Evolutionary conservation across 2,113 vertebrate genomes (phyloP), one percentile per base, ranked within the genome.

Genomic region (Ibidorhyncha struthersii): DNA sequence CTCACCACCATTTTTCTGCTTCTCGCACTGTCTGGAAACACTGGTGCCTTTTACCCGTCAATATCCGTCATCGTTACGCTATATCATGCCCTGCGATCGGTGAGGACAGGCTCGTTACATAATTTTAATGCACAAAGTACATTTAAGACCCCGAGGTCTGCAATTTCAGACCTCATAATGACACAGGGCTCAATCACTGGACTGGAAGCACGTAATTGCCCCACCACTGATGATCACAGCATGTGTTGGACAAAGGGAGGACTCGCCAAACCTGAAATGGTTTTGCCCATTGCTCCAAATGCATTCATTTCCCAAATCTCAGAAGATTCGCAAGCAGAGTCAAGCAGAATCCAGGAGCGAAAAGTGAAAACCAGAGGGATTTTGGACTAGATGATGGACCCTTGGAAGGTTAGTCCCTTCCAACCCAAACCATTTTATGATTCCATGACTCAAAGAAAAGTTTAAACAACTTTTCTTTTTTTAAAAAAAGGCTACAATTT

Each of bases 111-210:
- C 85, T 88, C 2, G 0, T 90, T 94, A 94, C n/a, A 21, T 87
- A 95, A 96, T 88, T 88, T 49, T 92, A 96, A 96, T 96, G 95
- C 66, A 96, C 71, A n/a, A 12, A 53, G 71, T 21, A 53, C 93
- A 95, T 41, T 30, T 69, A 76, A 49, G 43, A 93, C 84, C 91
- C 71, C 0, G 21, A 89, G 96, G 84, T 84, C 61, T 87, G 58
- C 50, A 58, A 49, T 88, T 93, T 10, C 1, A 1, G 58, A 50
- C 56, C 84, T 69, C 40, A 1, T 43, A 79, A 94, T 67, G 73
- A 79, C 66, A 73, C 4, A 1, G 69, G 58, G 49, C 34, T 82
- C 62, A 65, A 76, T 11, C 65, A 29, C 40, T 69, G 36, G 49
- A 29, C 67, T 88, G 79, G 82, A 88, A 90, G 63, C 29, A 6